Conservation (phyloP, 2,888 invertebrate genomes). For the Lepidonotus clava region DNA sequence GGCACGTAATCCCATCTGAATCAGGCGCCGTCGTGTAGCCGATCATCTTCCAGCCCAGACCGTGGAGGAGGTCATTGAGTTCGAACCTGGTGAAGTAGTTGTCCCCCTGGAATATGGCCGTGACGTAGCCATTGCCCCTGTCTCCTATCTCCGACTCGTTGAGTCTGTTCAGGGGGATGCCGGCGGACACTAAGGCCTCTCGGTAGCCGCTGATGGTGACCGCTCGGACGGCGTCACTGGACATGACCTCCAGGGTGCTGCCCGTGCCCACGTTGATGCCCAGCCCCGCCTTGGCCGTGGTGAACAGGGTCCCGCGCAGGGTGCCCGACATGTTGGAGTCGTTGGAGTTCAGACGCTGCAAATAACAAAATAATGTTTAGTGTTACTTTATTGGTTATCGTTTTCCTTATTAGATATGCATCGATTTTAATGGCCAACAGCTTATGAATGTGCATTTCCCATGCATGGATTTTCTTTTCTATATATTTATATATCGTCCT, state of each 20-base stretch:
- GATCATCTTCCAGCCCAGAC: constrained; percentile 34
- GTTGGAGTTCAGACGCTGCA: no score
- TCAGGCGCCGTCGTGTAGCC: background rate
- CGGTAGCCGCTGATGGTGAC: constrained; percentile 17
- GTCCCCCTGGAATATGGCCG: constrained; percentile 28
- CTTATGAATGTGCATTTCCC: no score
- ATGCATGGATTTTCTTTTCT: no score
- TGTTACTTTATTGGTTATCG: no score
- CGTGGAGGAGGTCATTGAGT: constrained; percentile 38
- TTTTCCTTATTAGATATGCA: no score
- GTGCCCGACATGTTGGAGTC: background rate
- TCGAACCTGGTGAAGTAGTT: constrained; percentile 34
- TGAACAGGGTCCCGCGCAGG: constrained; percentile 38
- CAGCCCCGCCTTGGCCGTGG: constrained; percentile 26
- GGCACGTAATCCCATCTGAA: background rate
- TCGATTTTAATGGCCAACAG: no score
- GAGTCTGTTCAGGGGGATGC: background rate
- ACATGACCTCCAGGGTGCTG: constrained; percentile 35
- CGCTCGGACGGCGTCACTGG: background rate
- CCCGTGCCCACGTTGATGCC: constrained; percentile 42
- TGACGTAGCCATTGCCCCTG: constrained; percentile 31
- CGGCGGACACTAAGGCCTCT: background rate
- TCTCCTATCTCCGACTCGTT: background rate
- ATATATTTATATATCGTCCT: no score
- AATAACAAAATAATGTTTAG: no score